Percentiles rank a stretch among this genome's conserved stretches.
Conservation (phyloP, 2,797 vertebrate species). For the Argyrosomus regius region DNA sequence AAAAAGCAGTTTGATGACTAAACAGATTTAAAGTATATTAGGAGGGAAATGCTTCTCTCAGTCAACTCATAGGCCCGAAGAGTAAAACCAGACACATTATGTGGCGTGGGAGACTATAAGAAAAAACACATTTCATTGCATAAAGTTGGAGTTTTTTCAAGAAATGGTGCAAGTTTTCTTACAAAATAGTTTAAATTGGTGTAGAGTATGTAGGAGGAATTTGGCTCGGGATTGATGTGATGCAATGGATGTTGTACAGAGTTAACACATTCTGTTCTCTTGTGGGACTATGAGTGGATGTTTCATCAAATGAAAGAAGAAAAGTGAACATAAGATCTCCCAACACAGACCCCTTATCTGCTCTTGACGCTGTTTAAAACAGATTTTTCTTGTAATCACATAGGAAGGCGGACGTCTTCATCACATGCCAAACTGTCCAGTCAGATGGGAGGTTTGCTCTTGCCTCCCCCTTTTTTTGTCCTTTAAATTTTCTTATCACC, state of each 20-base stretch:
- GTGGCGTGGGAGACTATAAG: slow-evolving; percentile 10
- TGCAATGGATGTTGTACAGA: slow-evolving; percentile 44
- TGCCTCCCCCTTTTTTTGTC: slow-evolving; percentile 55
- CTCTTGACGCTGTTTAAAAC: slow-evolving; percentile 48
- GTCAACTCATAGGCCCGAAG: slow-evolving; percentile 30
- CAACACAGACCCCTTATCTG: slow-evolving; percentile 63
- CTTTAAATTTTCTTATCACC: slow-evolving; percentile 70
- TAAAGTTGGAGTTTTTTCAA: not conserved
- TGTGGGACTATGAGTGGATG: slow-evolving; percentile 39
- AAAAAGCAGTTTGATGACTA: slow-evolving; percentile 52
- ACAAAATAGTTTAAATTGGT: slow-evolving; percentile 18
- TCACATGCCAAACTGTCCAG: slow-evolving; percentile 65
- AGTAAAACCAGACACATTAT: slow-evolving; percentile 33
- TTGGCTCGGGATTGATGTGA: slow-evolving; percentile 41
- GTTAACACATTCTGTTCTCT: slow-evolving; percentile 54
- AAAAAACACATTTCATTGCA: slow-evolving; percentile 13
- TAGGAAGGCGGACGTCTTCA: slow-evolving; percentile 52
- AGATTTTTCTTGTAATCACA: slow-evolving; percentile 64
- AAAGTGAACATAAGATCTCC: slow-evolving; percentile 57
- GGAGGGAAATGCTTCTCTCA: slow-evolving; percentile 18
- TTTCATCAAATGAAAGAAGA: slow-evolving; percentile 61
- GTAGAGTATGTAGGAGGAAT: slow-evolving; percentile 42
- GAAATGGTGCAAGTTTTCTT: slow-evolving; percentile 7
- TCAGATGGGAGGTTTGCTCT: slow-evolving; percentile 54
- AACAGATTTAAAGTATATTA: slow-evolving; percentile 61